phyloP scores from a whole-genome alignment of 2,888 invertebrate species.

The Pseudolycoriella hygida region DNA sequence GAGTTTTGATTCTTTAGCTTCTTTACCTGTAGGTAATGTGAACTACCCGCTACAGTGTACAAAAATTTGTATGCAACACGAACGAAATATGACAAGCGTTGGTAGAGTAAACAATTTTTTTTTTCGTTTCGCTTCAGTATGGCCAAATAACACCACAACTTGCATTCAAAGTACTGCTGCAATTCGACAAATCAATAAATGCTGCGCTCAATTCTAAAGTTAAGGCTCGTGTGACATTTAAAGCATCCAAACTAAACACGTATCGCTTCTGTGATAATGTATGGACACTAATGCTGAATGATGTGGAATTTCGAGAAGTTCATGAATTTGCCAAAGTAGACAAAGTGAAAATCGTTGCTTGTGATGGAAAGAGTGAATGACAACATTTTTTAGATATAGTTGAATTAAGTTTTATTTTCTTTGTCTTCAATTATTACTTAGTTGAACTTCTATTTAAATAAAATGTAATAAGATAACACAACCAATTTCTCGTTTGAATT shows the following conservation, averaged over 20 bases:
- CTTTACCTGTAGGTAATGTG: no score
- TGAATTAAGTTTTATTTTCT: no score
- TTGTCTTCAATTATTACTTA: no score
- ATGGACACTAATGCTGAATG: conserved; percentile 98
- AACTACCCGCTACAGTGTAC: no score
- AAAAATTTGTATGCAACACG: no score
- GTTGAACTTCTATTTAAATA: no score
- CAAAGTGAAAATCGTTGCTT: conserved; percentile 94
- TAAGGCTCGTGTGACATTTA: conserved; percentile 86
- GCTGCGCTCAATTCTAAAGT: conserved; percentile 77
- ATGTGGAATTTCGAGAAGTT: conserved; percentile 92
- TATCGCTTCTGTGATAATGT: conserved; percentile 99
- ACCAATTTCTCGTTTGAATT: no score
- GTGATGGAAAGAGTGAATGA: conserved; percentile 70
- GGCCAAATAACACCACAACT: conserved; percentile 89
- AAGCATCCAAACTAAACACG: conserved; percentile 70
- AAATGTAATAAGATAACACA: no score
- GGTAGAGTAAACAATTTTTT: no score
- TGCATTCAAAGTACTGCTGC: conserved; percentile 82
- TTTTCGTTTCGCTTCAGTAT: no score
- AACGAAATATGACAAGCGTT: no score
- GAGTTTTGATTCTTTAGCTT: no score
- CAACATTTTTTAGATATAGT: background rate
- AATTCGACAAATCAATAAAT: conserved; percentile 96
- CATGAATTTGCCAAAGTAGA: conserved; percentile 84